These are phyloP conservation scores for Fringilla coelebs DNA, from an alignment of 2,797 vertebrate species.

Conservation along the genomic window DNA sequence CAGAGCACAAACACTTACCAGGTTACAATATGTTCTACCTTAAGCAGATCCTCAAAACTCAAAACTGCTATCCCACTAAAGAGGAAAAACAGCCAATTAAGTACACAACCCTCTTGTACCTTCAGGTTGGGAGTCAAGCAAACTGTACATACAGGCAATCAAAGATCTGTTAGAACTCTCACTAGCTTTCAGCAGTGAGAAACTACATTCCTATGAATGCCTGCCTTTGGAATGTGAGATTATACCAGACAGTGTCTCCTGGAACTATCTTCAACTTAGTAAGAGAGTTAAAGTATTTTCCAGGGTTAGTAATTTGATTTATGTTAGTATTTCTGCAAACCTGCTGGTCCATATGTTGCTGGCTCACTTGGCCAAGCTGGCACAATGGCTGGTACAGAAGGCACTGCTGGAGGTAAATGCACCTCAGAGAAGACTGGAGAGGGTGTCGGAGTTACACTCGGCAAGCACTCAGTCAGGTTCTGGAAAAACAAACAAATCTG, in stretches of 20 bases:
- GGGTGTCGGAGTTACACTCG: constrained; percentile 59
- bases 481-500: constrained; percentile 27
- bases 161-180: not conserved
- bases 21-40: not conserved
- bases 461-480: constrained; percentile 68
- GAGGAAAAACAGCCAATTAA: not conserved
- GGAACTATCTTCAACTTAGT: not conserved
- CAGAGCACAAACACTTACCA: not conserved
- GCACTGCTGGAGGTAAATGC: constrained; percentile 78
- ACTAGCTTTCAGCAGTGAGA: not conserved
- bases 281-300: not conserved
- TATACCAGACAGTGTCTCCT: not conserved
- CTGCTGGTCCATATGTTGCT: constrained; percentile 77
- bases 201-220: not conserved
- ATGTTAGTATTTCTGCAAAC: constrained; percentile 50
- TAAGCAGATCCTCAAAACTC: not conserved
- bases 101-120: not conserved
- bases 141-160: not conserved
- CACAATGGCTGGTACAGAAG: constrained; percentile 80
- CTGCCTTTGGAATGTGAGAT: not conserved
- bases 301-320: not conserved
- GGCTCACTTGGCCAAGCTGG: constrained; percentile 77
- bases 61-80: not conserved
- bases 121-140: not conserved
- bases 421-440: constrained; percentile 77